A percentile compares a stretch with the other conserved stretches of the same genome.
phyloP scores from a whole-genome alignment of 2,888 invertebrate genomes.

The Xanthia icteritia region DNA sequence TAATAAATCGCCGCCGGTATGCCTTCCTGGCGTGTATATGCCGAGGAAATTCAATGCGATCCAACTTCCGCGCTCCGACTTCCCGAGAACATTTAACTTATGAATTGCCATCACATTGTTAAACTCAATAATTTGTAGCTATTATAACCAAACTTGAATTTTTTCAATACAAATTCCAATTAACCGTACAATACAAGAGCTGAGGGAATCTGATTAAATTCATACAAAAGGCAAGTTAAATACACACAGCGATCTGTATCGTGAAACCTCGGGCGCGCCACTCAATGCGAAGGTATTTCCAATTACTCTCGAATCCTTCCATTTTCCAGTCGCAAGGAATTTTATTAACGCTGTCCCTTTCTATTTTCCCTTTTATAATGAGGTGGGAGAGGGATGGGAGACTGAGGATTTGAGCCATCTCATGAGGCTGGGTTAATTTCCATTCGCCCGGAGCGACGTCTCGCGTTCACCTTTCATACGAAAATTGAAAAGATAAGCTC shows the following conservation, averaged over 20 bases:
- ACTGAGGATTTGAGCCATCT: conserved; percentile 80
- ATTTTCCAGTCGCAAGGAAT: conserved; percentile 85
- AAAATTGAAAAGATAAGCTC: conserved; percentile 84
- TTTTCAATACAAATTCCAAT: conserved; percentile 81
- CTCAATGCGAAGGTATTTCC: conserved; percentile 89
- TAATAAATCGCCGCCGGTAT: background rate
- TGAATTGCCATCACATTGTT: conserved; percentile 31
- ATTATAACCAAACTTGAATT: conserved; percentile 47
- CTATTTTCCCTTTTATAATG: conserved; percentile 65
- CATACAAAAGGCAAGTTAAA: conserved; percentile 85
- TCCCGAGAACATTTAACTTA: conserved; percentile 21
- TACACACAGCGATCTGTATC: conserved; percentile 82
- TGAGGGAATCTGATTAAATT: conserved; percentile 85
- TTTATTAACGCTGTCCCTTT: conserved; percentile 83
- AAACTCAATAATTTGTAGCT: conserved; percentile 41
- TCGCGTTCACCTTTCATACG: conserved; percentile 82
- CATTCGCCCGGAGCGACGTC: conserved; percentile 84
- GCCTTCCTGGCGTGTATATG: background rate
- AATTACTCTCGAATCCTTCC: conserved; percentile 90
- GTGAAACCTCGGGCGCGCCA: conserved; percentile 82
- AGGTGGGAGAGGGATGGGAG: conserved; percentile 73
- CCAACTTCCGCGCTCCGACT: background rate
- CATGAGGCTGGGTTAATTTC: conserved; percentile 87
- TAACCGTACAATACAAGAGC: conserved; percentile 76
- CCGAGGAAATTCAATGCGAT: conserved; percentile 21